Base-by-base conservation (phyloP, 2,888 invertebrate genomes). In the Bugulina stolonifera region DNA sequence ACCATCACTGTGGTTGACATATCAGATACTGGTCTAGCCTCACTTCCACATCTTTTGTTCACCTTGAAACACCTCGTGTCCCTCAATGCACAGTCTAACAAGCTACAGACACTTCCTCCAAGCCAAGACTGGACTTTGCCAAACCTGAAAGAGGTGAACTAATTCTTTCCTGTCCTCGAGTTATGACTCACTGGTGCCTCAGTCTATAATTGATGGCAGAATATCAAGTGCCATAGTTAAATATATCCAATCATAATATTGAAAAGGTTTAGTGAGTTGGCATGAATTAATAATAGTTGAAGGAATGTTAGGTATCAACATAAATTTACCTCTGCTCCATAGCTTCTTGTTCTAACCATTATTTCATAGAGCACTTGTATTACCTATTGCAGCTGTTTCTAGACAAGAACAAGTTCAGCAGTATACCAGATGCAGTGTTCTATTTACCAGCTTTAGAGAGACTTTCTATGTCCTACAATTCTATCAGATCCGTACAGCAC, bases 401-500 rank as follows among this genome's bases (percentile, higher is more conserved):
- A n/a, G 92, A 93, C 87, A 75, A 77, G 64, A 84, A 96, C 83
- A 95, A 95, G 1, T 85, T 99, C 52, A 92, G 92, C 76, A 87
- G 88, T 72, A 85, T 98, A 18, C 94, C 96, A 0, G 88, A 90
- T 1, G 90, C 90, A 72, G 86, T 97, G 35, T 95, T 96, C 86
- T 87, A 88, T 2, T 87, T 97, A 72, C 92, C 93, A 0, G 86
- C 89, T 0, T 86, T 97, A 54, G 87, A 89, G 18, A 90, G 91
- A 0, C 87, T 99, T 76, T 95, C 97, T 83, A 89, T 94, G n/a
- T 93, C 95, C 0, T 93, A 94, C 85, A 98, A 98, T 85, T 93
- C 94, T 84, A 85, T 97, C 72, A 91, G 92, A 75, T 85, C 88
- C 69, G 86, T 97, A 72, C 95, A 96, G 0, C 89, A 90, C 73